Evolutionary conservation across 1,140 invertebrate species (phyloP).

Genomic region (Temnothorax curvispinosus): DNA sequence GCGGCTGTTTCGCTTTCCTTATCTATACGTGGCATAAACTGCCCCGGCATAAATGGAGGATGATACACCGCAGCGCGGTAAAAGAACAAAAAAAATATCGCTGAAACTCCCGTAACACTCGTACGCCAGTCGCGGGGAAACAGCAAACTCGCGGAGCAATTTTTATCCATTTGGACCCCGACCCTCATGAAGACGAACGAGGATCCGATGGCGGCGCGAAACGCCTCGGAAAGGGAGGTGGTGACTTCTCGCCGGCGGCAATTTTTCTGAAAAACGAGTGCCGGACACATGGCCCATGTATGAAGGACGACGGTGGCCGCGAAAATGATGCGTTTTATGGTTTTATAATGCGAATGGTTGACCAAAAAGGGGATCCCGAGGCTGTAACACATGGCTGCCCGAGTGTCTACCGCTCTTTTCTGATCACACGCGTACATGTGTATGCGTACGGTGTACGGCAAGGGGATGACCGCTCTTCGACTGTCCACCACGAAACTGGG

Average conservation of each 20-base stretch:
- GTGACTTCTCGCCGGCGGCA: constrained; percentile 48
- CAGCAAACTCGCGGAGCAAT: constrained; percentile 49
- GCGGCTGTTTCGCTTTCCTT: constrained; percentile 34
- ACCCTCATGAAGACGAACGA: constrained; percentile 67
- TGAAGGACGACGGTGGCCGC: constrained; percentile 55
- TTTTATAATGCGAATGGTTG: constrained; percentile 83
- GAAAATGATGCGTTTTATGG: constrained; percentile 79
- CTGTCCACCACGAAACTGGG: constrained; percentile 77
- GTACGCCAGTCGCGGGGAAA: not conserved
- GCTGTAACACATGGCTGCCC: constrained; percentile 77
- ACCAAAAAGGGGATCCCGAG: constrained; percentile 74
- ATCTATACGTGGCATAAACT: constrained; percentile 14
- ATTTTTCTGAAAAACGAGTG: constrained; percentile 72
- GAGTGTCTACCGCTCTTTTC: constrained; percentile 45
- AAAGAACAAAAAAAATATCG: constrained; percentile 12
- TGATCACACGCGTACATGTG: constrained; percentile 49
- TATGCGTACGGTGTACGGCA: constrained; percentile 42
- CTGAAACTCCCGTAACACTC: constrained; percentile 17
- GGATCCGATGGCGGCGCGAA: constrained; percentile 57
- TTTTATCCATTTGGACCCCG: constrained; percentile 63
- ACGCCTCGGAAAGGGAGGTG: constrained; percentile 36
- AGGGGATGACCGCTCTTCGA: constrained; percentile 67
- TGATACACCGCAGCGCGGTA: constrained; percentile 37
- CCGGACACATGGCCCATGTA: constrained; percentile 71
- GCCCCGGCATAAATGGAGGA: constrained; percentile 23